A percentile compares a stretch with the other conserved stretches of the same genome.
Evolutionary conservation across 2,797 vertebrate genomes (phyloP).

Genomic region (Megaceryle alcyon): DNA sequence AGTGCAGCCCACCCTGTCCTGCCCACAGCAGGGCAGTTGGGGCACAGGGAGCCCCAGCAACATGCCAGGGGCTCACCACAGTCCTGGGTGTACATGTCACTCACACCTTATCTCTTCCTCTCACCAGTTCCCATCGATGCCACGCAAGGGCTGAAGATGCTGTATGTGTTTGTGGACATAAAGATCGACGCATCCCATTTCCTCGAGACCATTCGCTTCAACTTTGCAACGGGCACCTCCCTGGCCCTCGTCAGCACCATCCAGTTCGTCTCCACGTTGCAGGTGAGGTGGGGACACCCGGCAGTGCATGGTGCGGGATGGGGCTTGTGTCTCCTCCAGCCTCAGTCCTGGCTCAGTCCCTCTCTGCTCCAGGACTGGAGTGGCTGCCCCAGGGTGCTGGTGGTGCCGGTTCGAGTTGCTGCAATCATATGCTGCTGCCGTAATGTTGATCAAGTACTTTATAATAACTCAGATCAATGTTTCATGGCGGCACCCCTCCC

Average conservation of each 20-base stretch:
- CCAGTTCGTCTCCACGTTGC: slow-evolving; percentile 94
- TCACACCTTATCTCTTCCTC: not conserved
- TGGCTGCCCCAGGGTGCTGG: not conserved
- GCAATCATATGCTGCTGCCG: slow-evolving; percentile 11
- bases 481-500: slow-evolving; percentile 61
- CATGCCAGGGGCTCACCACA: fast-evolving
- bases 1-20: not conserved
- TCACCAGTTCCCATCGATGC: slow-evolving; percentile 91
- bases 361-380: not conserved
- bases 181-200: slow-evolving; percentile 94
- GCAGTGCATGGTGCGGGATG: fast-evolving
- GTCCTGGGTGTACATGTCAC: not conserved
- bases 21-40: fast-evolving
- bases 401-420: not conserved
- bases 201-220: slow-evolving; percentile 91
- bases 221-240: slow-evolving; percentile 83
- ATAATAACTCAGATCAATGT: slow-evolving; percentile 68
- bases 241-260: slow-evolving; percentile 97
- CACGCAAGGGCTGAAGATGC: slow-evolving; percentile 89
- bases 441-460: slow-evolving; percentile 62
- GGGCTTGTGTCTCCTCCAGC: not conserved
- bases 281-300: slow-evolving; percentile 85
- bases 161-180: slow-evolving; percentile 98
- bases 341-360: not conserved
- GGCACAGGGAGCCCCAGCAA: not conserved